Evolutionary conservation across 2,113 vertebrate genomes (phyloP), one percentile per base, ranked within the genome.

Genomic region (Oreochromis niloticus): DNA sequence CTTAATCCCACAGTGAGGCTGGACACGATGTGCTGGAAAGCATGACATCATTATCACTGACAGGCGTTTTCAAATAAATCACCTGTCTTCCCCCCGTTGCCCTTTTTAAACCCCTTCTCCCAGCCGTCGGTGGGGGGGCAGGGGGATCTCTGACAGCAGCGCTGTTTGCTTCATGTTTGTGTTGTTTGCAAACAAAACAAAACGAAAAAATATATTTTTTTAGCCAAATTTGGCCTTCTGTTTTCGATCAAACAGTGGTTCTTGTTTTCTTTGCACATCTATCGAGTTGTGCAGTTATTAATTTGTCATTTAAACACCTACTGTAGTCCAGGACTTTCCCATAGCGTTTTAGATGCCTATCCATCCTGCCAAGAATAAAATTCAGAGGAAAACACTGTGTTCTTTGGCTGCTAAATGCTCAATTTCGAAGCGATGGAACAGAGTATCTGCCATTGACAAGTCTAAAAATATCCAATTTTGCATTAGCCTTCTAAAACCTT

Each of bases 21-120:
- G 97, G 97, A 98, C 97, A 95, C 94, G 94, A 97, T 97, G 97
- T 97, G 97, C 97, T 97, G 97, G 97, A 98, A 88, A 97, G 96
- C 96, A 97, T 98, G 98, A 98, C 98, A 98, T 98, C 98, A 98
- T 98, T 96, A 97, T 97, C 97, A 96, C 96, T 96, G 97, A 98
- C 97, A 97, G 96, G 97, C 96, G 93, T 96, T 97, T 94, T 97
- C 92, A 97, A 97, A 98, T 98, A 97, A 98, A 98, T 99, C 98
- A 98, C 98, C 98, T 98, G 98, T 95, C 16, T 82, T 89, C 88
- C 79, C 96, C 96, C 95, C 95, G 32, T 73, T 48, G 39, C 85
- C 83, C 85, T 61, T 87, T 90, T 80, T 88, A 22, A 59, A 90
- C 86, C 39, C 39, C 56, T 36, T 83, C 88, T 85, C 71, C 2